Conservation (phyloP, 2,113 vertebrate species). For the Lutjanus erythropterus region DNA sequence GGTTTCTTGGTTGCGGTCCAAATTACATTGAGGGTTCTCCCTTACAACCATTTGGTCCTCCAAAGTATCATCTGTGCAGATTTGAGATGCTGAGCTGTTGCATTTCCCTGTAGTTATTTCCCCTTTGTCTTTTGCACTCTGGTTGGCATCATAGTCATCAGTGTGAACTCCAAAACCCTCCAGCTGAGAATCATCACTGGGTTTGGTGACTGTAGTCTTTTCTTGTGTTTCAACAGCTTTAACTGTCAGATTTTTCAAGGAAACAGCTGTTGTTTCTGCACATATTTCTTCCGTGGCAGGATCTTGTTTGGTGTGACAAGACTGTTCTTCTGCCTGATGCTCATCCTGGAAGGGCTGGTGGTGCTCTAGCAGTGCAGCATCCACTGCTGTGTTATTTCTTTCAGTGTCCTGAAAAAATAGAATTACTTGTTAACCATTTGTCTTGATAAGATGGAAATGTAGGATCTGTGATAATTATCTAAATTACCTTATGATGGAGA, state of each 20-base stretch:
- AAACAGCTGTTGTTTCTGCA: background rate
- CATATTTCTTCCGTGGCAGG: conserved; percentile 6
- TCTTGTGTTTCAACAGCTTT: conserved; percentile 7
- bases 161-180: background rate
- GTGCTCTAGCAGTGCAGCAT: background rate
- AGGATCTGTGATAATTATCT: background rate
- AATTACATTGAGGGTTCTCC: background rate
- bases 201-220: background rate
- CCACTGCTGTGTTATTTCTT: background rate
- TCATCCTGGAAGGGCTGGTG: conserved; percentile 8
- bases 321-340: background rate
- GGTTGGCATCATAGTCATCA: background rate
- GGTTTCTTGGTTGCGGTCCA: conserved; percentile 36
- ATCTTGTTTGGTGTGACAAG: conserved; percentile 23
- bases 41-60: conserved; percentile 12
- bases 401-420: conserved; percentile 37
- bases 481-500: conserved; percentile 52
- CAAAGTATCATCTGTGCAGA: conserved; percentile 7
- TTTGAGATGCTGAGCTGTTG: background rate
- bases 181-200: conserved; percentile 6
- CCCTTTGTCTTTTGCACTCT: background rate
- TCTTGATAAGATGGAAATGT: background rate
- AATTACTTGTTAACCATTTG: background rate
- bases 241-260: background rate
- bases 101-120: conserved; percentile 22